These are phyloP conservation scores for Rotaria macrura DNA, from an alignment of 2,888 invertebrate species.

Conservation along the genomic window DNA sequence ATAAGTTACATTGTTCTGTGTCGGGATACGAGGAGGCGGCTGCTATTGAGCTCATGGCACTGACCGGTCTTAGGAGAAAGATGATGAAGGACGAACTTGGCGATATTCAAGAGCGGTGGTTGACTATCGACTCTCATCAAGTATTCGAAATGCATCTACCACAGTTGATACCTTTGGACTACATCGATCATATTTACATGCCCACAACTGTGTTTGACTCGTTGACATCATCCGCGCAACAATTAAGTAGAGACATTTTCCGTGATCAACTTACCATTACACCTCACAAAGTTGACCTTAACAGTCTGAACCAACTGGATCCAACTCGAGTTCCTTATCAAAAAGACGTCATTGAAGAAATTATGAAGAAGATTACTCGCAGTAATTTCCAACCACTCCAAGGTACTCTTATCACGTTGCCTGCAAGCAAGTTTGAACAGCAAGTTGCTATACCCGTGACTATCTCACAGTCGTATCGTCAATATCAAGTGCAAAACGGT, in stretches of 20 bases:
- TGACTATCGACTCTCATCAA: not conserved
- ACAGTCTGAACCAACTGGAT: too few species aligned
- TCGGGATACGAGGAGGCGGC: not conserved
- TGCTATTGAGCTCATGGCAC: not conserved
- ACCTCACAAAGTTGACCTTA: too few species aligned
- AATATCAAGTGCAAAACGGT: not conserved
- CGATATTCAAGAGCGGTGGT: not conserved
- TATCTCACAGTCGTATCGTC: not conserved
- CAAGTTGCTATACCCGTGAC: not conserved
- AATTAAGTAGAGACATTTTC: not conserved
- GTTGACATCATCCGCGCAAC: not conserved
- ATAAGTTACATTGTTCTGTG: not conserved
- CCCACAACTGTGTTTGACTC: not conserved
- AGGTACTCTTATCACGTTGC: not conserved
- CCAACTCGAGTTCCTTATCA: too few species aligned
- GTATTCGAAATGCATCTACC: not conserved
- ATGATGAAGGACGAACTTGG: not conserved
- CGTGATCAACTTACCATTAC: too few species aligned
- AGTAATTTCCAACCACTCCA: not conserved
- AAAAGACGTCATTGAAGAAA: too few species aligned
- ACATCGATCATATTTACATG: not conserved
- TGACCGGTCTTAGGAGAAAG: too few species aligned
- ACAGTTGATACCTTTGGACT: not conserved
- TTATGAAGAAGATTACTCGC: too few species aligned
- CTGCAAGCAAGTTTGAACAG: not conserved